phyloP scores from a whole-genome alignment of 2,113 vertebrate species.

The Alaudala cheleensis region DNA sequence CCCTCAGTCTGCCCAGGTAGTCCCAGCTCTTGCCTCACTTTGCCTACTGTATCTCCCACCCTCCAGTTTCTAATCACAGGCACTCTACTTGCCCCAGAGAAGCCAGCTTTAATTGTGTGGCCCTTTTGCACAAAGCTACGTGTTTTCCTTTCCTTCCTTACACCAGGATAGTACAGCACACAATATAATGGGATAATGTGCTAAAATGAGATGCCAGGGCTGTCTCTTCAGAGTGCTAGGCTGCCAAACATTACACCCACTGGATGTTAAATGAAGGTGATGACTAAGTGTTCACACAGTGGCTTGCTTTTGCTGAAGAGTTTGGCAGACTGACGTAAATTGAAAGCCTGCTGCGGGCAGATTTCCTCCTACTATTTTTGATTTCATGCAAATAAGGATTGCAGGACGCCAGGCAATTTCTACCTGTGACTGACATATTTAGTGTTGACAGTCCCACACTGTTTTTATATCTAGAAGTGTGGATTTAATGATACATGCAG shows the following conservation, averaged over 20 bases:
- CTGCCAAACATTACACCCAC: conserved; percentile 68
- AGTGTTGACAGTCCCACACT: conserved; percentile 45
- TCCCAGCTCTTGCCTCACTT: not conserved
- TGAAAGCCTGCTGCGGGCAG: conserved; percentile 66
- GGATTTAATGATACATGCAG: not conserved
- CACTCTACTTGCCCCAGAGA: not conserved
- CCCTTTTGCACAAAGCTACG: not conserved
- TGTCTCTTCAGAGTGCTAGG: conserved; percentile 29
- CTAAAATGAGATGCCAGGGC: conserved; percentile 48
- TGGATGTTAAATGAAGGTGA: conserved; percentile 61
- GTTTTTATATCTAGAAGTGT: conserved; percentile 12
- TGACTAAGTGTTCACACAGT: conserved; percentile 62
- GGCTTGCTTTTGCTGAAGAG: conserved; percentile 32
- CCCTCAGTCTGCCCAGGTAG: not conserved
- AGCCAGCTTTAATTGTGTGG: not conserved
- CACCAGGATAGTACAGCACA: not conserved
- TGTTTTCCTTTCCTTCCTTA: not conserved
- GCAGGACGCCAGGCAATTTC: conserved; percentile 42
- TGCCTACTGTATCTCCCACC: not conserved
- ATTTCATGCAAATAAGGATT: conserved; percentile 65
- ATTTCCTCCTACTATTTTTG: conserved; percentile 68
- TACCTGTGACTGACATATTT: conserved; percentile 67
- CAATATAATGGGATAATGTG: conserved; percentile 39
- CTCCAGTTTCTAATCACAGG: not conserved
- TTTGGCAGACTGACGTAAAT: conserved; percentile 70